Percentiles rank a stretch among this genome's conserved stretches.
These are phyloP conservation scores for Drosophila ironensis DNA, from an alignment of 1,140 invertebrate species.

Conservation along the genomic window DNA sequence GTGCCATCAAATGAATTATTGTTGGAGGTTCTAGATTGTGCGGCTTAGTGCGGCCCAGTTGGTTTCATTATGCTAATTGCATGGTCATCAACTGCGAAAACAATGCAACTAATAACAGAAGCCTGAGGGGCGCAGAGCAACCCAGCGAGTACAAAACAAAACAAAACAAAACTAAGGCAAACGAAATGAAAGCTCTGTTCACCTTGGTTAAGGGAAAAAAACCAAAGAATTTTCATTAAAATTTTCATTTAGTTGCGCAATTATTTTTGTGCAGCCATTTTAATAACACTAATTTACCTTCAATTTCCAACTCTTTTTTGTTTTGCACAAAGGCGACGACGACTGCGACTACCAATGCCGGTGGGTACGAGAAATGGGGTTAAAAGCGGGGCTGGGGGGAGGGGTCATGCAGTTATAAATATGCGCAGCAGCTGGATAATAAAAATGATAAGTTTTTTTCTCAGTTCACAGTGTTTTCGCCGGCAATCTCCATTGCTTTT, in stretches of 20 bases:
- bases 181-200: too few relatives aligned
- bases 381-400: background rate
- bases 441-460: constrained; percentile 62
- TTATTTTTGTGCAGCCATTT: constrained; percentile 76
- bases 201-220: constrained; percentile 14
- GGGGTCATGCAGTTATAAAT: constrained; percentile 28
- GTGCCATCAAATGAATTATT: too few relatives aligned
- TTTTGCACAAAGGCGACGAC: constrained; percentile 26
- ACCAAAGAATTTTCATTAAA: constrained; percentile 77
- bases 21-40: background rate
- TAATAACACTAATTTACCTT: constrained; percentile 79
- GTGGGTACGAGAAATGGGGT: too few relatives aligned
- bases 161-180: background rate
- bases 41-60: background rate
- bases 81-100: constrained; percentile 40
- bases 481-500: background rate
- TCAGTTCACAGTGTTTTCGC: constrained; percentile 4
- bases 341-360: too few relatives aligned
- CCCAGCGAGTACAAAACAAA: constrained; percentile 8
- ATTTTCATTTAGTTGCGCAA: constrained; percentile 76
- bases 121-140: background rate
- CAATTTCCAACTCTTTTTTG: constrained; percentile 59
- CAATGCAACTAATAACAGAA: constrained; percentile 40
- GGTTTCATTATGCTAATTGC: constrained; percentile 55
- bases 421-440: constrained; percentile 52